Conservation (phyloP, 92 coral and sea anemone genomes). For the Phenganax marumi region DNA sequence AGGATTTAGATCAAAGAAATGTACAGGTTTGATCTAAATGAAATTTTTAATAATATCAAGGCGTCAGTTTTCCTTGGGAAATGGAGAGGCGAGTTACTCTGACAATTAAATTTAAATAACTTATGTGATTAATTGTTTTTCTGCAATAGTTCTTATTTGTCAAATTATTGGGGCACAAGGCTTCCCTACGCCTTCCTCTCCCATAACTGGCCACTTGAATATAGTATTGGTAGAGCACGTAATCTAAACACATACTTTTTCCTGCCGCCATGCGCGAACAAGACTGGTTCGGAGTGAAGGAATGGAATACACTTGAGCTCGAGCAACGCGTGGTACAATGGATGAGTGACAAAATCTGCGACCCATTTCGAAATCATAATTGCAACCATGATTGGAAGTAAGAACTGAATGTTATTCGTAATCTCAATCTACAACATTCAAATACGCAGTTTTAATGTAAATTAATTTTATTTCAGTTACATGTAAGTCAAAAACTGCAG, state of each 20-base stretch:
- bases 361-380: conserved; percentile 99
- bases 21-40: no score
- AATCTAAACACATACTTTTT: conserved; percentile 58
- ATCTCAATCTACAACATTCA: conserved; percentile 78
- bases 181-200: no score
- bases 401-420: conserved; percentile 95
- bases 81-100: no score
- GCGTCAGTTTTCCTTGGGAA: not conserved
- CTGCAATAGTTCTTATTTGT: no score
- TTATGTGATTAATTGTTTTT: no score
- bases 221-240: no score
- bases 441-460: not conserved
- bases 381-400: conserved; percentile 96
- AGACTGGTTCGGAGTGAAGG: conserved; percentile 91
- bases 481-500: no score
- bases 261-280: conserved; percentile 73
- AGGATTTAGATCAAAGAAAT: no score
- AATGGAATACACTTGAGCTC: conserved; percentile 98
- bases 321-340: conserved; percentile 90
- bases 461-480: not conserved
- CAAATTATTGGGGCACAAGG: no score
- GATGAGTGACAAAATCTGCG: conserved; percentile 96
- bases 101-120: no score
- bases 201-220: no score
- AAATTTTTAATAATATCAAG: not conserved